A percentile compares a stretch with the other conserved stretches of the same genome.
Evolutionary conservation across 2,888 invertebrate species (phyloP).

Genomic region (Epirrhoe alternata): DNA sequence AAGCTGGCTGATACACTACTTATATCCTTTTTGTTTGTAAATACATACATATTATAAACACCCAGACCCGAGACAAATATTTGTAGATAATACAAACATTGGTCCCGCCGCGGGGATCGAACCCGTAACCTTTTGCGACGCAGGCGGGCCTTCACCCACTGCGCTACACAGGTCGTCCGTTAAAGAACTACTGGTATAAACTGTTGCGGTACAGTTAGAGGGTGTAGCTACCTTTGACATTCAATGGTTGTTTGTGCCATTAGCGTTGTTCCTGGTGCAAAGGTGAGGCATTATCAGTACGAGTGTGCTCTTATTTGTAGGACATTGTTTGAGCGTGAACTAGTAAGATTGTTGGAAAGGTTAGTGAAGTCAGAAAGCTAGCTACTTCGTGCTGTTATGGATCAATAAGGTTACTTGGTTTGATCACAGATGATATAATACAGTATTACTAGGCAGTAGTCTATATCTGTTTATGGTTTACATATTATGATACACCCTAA

Average conservation of each 20-base stretch:
- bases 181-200: conserved; percentile 25
- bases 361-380: background rate
- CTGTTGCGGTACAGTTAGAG: conserved; percentile 47
- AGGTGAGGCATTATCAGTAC: conserved; percentile 17
- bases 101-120: too few relatives aligned
- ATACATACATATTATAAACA: too few relatives aligned
- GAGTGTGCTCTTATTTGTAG: conserved; percentile 6
- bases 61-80: too few relatives aligned
- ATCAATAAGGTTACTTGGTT: background rate
- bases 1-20: too few relatives aligned
- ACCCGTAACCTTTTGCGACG: too few relatives aligned
- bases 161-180: too few relatives aligned
- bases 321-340: background rate
- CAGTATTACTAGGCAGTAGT: too few relatives aligned
- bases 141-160: too few relatives aligned
- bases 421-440: background rate
- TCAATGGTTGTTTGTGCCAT: conserved; percentile 38
- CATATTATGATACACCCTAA: too few relatives aligned
- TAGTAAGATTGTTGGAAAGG: background rate
- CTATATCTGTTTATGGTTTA: too few relatives aligned
- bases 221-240: conserved; percentile 45
- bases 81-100: too few relatives aligned
- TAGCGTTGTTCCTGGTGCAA: conserved; percentile 21
- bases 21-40: too few relatives aligned
- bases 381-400: background rate